Evolutionary conservation across 92 coral and sea anemone species (phyloP), one percentile per base, ranked within the genome.

Genomic region (Parazoanthus swiftii): DNA sequence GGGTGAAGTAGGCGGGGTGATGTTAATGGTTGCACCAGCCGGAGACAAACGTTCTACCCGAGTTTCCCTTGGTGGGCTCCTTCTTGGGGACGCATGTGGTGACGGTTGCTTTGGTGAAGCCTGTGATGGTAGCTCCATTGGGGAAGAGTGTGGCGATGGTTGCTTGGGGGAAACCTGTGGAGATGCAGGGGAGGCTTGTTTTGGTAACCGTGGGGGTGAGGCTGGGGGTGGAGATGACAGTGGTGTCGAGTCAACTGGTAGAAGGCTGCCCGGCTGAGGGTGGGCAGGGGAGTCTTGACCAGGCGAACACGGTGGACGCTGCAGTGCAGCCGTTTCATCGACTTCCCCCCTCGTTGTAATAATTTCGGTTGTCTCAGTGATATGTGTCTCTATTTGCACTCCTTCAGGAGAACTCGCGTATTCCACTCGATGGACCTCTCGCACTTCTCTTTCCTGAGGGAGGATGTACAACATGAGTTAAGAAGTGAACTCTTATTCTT

Each of bases 1-100:
- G 18, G 93, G 93, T 73, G 93, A 91, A 37, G 87, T 91, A 42
- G 93, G 93, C 74, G 93, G 93, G 23, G 93, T 91, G 84, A 91
- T 91, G 44, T 88, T 81, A 39, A 89, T 29, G 81, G 77, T 50
- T 8, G 85, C 78, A 54, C 74, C 81, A 42, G 82, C 71, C 9
- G 85, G 66, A 20, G 87, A 50, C 87, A 35, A 48, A 13, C 75
- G 63, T n/a, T 48, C 77, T 13, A 38, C 29, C 6, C 13, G 87
- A 25, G 68, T 71, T 71, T 84, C 42, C 25, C 58, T 35, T 84
- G 87, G 66, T 21, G 44, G 29, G 46, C 23, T 70, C n/a, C 59
- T 54, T 33, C 66, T 26, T 36, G 86, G 76, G 23, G 54, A 82
- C 42, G 37, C 76, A 51, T 82, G 88, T 39, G 90, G 90, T 29